Base-by-base conservation (phyloP, 1,140 invertebrate genomes). In the Neodiprion pinetum region DNA sequence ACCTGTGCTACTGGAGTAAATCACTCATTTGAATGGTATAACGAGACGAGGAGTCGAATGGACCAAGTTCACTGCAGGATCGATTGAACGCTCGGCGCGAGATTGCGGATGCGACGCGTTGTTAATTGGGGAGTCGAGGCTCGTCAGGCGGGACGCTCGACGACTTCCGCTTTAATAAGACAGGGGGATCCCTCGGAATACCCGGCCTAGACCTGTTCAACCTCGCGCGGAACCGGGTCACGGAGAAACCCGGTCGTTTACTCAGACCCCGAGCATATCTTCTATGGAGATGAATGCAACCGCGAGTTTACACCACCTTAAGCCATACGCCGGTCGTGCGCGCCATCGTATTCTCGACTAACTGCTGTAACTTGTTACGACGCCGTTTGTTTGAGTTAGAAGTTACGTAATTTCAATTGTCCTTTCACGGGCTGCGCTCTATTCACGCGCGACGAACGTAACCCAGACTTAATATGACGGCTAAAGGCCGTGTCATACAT, bases 351-450 rank as follows among this genome's bases (percentile, higher is more conserved):
- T 69, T 23, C 21, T 69, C 17, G 40, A 21, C 10, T 69, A 69
- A 79, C 81, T 78, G 77, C 82, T 85, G 83, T 81, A 84, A 82
- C 84, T 83, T 77, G 81, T 85, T 83, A 77, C 79, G 81, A 82
- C 80, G 81, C 21, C 81, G 79, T 86, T 87, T 84, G 74, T 75
- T 72, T 69, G 82, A 84, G 81, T 83, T 86, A 77, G 79, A 85
- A 83, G 80, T 85, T 75, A 66, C 75, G 79, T 83, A 85, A 86
- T 85, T 85, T 83, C 82, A 84, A 85, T 83, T 81, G 79, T 75
- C 80, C 80, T 85, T 84, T 84, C 83, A 84, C 78, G 21, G 72
- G n/a, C 73, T 48, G 40, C 81, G 76, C 81, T 81, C 82, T 79
- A 85, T 85, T 85, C 83, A 84, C 72, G 78, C 77, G 71, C 78